Conservation (phyloP, 2,113 vertebrate species). For the zebrafish (Danio rerio) region GRCz12tu NC_133184.1:12587001-12587500, state of each 20-base stretch:
- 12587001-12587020: no score
- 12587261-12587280: not conserved
- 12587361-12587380: not conserved
- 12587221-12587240: not conserved
- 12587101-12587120: no score
- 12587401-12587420: constrained; percentile 4
- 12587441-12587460: constrained; percentile 21
- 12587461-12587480: constrained; percentile 33
- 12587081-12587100: no score
- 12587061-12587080: no score
- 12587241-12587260: not conserved
- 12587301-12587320: not conserved
- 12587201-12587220: no score
- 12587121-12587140: no score
- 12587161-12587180: no score
- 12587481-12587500: constrained; percentile 31
- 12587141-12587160: no score
- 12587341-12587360: not conserved
- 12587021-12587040: no score
- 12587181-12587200: no score
- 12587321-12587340: not conserved
- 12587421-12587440: constrained; percentile 29
- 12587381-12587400: not conserved
- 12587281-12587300: not conserved
- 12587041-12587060: no score